Conservation (phyloP, 1,140 invertebrate species). For the Trichogramma pretiosum region DNA sequence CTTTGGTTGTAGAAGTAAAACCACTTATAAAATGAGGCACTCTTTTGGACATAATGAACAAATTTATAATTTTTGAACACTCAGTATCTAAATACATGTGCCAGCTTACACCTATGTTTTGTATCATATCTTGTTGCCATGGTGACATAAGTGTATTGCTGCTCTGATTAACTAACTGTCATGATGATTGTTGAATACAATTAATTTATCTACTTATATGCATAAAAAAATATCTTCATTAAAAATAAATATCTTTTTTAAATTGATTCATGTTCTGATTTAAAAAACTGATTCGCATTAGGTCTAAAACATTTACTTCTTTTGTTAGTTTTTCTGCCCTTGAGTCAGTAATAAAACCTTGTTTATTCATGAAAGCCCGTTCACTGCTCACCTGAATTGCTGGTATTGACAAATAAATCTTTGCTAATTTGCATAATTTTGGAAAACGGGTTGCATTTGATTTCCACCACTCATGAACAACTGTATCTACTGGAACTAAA, state of each 20-base stretch:
- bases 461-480: slow-evolving; percentile 12
- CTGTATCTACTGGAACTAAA: slow-evolving; percentile 10
- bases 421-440: slow-evolving; percentile 11
- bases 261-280: slow-evolving; percentile 15
- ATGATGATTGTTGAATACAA: too few relatives aligned
- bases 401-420: slow-evolving; percentile 12
- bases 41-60: slow-evolving; percentile 11
- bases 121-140: slow-evolving; percentile 2
- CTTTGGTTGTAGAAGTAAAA: slow-evolving; percentile 2
- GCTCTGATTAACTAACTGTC: too few relatives aligned
- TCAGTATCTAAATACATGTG: too few relatives aligned
- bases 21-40: slow-evolving; percentile 10
- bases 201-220: too few relatives aligned
- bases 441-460: slow-evolving; percentile 8
- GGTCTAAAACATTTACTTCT: slow-evolving; percentile 13
- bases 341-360: slow-evolving; percentile 10
- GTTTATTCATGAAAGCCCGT: slow-evolving; percentile 14
- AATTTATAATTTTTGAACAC: slow-evolving; percentile 1
- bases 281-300: slow-evolving; percentile 16
- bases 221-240: background rate
- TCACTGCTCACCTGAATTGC: slow-evolving; percentile 13
- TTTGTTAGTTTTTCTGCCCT: slow-evolving; percentile 12
- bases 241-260: slow-evolving; percentile 6
- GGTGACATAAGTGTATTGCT: slow-evolving; percentile 12
- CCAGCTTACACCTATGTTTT: background rate